Evolutionary conservation across 2,113 vertebrate species (phyloP).

Genomic region (Entelurus aequoreus): DNA sequence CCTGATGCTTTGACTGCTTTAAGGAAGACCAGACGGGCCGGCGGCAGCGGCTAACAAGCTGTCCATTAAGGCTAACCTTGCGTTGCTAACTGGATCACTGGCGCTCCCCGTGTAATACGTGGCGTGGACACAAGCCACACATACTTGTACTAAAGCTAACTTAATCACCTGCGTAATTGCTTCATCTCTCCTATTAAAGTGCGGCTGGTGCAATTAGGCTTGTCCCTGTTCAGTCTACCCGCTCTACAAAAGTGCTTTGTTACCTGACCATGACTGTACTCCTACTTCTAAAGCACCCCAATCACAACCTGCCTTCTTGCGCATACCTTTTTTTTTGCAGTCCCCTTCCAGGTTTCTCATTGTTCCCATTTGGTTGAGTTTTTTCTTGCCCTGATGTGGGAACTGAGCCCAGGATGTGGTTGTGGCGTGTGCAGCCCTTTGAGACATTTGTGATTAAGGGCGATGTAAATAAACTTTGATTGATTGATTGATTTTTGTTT

Average conservation of each 20-base stretch:
- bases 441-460: no score
- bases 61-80: constrained; percentile 51
- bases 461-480: no score
- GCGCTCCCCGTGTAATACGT: constrained; percentile 17
- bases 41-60: constrained; percentile 50
- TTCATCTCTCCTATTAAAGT: constrained; percentile 71
- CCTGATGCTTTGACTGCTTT: constrained; percentile 54
- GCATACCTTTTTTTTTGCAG: no score
- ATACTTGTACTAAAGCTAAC: constrained; percentile 47
- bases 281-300: not conserved
- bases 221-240: constrained; percentile 33
- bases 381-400: no score
- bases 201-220: constrained; percentile 64
- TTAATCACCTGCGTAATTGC: constrained; percentile 72
- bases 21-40: constrained; percentile 38
- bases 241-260: constrained; percentile 21
- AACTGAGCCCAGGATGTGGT: no score
- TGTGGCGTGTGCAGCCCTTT: no score
- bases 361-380: no score
- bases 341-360: no score
- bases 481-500: no score
- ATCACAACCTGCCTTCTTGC: no score
- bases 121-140: constrained; percentile 28
- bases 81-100: constrained; percentile 45
- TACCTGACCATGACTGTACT: not conserved